These are phyloP conservation scores for Xenopus borealis DNA, from an alignment of 2,113 vertebrate genomes.

Conservation along the genomic window DNA sequence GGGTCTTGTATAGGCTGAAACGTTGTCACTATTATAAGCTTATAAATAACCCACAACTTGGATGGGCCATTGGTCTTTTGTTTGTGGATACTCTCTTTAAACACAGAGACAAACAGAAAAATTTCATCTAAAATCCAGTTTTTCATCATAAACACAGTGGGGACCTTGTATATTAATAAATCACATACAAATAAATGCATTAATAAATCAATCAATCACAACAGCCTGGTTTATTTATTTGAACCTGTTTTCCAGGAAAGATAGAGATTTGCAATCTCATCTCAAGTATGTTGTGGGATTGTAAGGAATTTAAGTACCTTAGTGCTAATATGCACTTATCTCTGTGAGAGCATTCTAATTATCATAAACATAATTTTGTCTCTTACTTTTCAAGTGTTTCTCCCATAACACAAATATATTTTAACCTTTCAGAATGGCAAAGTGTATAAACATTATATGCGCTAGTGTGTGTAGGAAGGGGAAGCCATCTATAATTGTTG, in stretches of 20 bases:
- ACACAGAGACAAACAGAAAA: neutral
- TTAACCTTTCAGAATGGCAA: neutral
- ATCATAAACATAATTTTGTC: slow-evolving; percentile 38
- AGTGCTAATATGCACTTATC: slow-evolving; percentile 28
- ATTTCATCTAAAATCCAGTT: neutral
- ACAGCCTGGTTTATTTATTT: slow-evolving; percentile 14
- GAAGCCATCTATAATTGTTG: no score
- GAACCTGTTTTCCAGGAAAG: slow-evolving; percentile 7
- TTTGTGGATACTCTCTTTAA: no score
- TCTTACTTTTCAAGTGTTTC: slow-evolving; percentile 21
- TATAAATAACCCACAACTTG: no score
- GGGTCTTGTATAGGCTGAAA: no score
- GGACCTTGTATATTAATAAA: neutral
- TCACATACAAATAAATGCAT: slow-evolving; percentile 15
- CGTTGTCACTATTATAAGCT: no score
- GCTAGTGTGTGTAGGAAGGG: no score
- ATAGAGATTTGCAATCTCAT: slow-evolving; percentile 16
- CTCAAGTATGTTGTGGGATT: slow-evolving; percentile 28
- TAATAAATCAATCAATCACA: slow-evolving; percentile 23
- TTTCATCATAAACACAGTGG: neutral
- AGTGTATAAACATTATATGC: no score
- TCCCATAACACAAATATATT: slow-evolving; percentile 23
- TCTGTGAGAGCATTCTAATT: slow-evolving; percentile 30
- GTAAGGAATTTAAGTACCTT: slow-evolving; percentile 23
- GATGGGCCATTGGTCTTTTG: no score